Evolutionary conservation across 2,888 invertebrate species (phyloP).

Genomic region (Germaria angustata): DNA sequence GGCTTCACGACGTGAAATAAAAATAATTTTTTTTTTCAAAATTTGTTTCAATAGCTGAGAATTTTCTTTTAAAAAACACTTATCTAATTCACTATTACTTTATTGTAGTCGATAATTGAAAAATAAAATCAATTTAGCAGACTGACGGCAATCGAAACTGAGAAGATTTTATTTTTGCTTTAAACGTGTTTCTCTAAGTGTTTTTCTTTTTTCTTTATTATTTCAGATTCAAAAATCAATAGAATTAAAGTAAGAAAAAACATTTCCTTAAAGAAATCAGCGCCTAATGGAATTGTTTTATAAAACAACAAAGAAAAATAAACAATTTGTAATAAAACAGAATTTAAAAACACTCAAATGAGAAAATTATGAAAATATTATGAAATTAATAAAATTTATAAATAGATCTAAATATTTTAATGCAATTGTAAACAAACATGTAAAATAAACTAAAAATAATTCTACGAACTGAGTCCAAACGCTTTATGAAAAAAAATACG

Average conservation of each 20-base stretch:
- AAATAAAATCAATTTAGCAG: too few species aligned
- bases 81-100: too few species aligned
- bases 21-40: too few species aligned
- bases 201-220: background rate
- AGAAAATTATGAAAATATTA: conserved; percentile 16
- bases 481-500: conserved; percentile 41
- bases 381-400: background rate
- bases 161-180: too few species aligned
- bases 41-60: too few species aligned
- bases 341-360: background rate
- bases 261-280: background rate
- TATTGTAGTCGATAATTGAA: too few species aligned
- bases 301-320: background rate
- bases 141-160: too few species aligned
- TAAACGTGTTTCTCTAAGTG: background rate
- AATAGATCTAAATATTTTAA: conserved; percentile 5
- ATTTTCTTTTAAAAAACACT: too few species aligned
- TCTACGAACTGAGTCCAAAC: conserved; percentile 52
- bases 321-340: background rate
- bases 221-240: conserved; percentile 24
- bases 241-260: conserved; percentile 4
- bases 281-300: conserved; percentile 39
- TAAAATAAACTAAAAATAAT: conserved; percentile 31
- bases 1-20: too few species aligned
- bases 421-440: conserved; percentile 15